Conservation (phyloP, 2,797 vertebrate genomes). For the Ceryle rudis region DNA sequence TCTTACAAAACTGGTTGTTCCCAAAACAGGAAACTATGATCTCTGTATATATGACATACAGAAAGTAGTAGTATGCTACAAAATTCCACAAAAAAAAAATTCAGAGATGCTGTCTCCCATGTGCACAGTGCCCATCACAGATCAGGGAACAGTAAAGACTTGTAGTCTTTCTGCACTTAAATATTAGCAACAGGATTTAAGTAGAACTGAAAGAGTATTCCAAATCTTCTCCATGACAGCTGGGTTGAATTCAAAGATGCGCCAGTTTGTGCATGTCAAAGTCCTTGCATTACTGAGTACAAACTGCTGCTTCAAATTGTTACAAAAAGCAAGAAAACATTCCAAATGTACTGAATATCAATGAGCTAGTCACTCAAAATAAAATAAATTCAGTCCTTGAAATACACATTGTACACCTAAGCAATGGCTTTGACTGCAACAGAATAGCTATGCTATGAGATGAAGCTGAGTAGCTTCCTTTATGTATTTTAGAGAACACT, state of each 20-base stretch:
- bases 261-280: background rate
- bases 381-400: background rate
- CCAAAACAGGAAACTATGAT: background rate
- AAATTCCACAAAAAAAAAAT: background rate
- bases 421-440: background rate
- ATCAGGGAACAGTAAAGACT: background rate
- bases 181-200: background rate
- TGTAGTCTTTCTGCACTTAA: background rate
- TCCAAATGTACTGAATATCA: rapidly evolving
- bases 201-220: background rate
- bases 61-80: background rate
- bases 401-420: background rate
- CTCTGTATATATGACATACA: background rate
- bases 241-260: background rate
- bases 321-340: background rate
- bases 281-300: background rate
- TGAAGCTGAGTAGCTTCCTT: background rate
- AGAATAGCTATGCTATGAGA: background rate
- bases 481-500: background rate
- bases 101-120: background rate
- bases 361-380: background rate
- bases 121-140: rapidly evolving
- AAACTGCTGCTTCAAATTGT: background rate
- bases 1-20: background rate
- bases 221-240: background rate